Evolutionary conservation across 2,888 invertebrate genomes (phyloP).

Genomic region (Pardosa pseudoannulata): DNA sequence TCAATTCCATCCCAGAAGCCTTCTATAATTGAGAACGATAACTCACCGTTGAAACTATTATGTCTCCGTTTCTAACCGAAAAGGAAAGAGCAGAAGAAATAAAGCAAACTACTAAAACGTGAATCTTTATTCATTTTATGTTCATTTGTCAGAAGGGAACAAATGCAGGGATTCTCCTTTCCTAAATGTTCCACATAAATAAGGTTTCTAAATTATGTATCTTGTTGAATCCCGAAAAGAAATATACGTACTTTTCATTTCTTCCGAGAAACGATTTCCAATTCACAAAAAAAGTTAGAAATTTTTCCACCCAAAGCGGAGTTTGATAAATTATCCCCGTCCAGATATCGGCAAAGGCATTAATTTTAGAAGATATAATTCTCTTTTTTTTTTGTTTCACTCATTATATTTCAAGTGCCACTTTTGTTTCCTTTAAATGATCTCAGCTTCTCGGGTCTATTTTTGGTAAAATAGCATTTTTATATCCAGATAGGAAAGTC

Average conservation of each 20-base stretch:
- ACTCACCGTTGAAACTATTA: too few species aligned
- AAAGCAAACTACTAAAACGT: too few species aligned
- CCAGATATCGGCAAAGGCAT: conserved; percentile 6
- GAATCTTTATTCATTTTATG: too few species aligned
- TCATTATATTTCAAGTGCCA: neutral
- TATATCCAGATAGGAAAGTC: too few species aligned
- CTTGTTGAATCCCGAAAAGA: neutral
- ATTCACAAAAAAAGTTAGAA: neutral
- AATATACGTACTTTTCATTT: conserved; percentile 3
- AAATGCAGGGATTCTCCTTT: neutral
- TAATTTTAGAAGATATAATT: neutral
- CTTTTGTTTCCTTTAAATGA: neutral
- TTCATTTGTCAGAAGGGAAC: too few species aligned
- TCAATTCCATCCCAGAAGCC: too few species aligned
- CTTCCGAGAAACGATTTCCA: neutral
- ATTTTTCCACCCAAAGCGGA: neutral
- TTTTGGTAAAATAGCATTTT: too few species aligned
- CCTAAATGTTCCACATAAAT: too few species aligned
- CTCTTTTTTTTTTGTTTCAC: neutral
- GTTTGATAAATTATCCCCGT: neutral
- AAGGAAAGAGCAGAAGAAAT: too few species aligned
- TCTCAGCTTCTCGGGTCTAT: neutral
- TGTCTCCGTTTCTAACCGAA: too few species aligned
- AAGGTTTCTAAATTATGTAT: neutral
- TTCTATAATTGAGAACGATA: too few species aligned